Evolutionary conservation across 2,888 invertebrate species (phyloP).

Genomic region (Lasioglossum morio): DNA sequence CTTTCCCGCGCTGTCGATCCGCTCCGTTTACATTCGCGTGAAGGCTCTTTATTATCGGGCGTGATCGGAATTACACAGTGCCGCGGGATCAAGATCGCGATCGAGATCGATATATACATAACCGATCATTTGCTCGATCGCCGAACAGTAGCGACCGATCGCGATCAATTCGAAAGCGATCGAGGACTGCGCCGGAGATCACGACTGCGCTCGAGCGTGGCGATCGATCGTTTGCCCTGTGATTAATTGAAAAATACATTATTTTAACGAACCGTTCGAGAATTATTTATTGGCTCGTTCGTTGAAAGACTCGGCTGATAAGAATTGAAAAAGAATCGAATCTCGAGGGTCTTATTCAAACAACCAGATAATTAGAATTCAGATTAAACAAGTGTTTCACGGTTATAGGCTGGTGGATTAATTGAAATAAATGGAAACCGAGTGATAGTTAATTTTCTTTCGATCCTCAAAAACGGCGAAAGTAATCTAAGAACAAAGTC

Average conservation of each 20-base stretch:
- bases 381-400: neutral
- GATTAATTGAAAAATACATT: neutral
- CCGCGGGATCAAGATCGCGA: neutral
- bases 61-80: slow-evolving; percentile 15
- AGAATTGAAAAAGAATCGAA: neutral
- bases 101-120: slow-evolving; percentile 7
- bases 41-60: slow-evolving; percentile 31
- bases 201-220: slow-evolving; percentile 4
- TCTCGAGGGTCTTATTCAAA: neutral
- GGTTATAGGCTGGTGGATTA: neutral
- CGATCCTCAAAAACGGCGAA: neutral
- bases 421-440: neutral
- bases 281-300: neutral
- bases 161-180: slow-evolving; percentile 23
- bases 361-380: neutral
- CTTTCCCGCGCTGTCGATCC: slow-evolving; percentile 8
- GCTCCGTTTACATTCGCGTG: slow-evolving; percentile 16
- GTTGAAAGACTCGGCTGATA: neutral
- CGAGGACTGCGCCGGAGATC: slow-evolving; percentile 9
- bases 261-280: neutral
- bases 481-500: neutral
- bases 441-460: neutral
- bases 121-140: slow-evolving; percentile 33
- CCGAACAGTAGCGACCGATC: slow-evolving; percentile 30
- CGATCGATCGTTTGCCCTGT: neutral